phyloP scores from a whole-genome alignment of 2,888 invertebrate species.

The Corythucha ciliata region DNA sequence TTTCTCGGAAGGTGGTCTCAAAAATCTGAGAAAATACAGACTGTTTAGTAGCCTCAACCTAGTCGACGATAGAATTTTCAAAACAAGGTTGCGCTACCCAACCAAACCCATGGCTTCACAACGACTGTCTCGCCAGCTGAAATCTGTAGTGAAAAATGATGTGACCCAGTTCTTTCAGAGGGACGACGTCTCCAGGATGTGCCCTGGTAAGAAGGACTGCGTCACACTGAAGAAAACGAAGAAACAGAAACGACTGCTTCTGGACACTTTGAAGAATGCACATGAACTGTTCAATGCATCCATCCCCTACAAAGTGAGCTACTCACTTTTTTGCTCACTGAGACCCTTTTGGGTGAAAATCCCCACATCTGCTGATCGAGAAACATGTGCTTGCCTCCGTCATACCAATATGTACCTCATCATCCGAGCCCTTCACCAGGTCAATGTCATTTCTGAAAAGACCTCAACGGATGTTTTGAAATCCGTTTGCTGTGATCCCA shows the following conservation, averaged over 20 bases:
- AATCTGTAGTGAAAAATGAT: too few relatives aligned
- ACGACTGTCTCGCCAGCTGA: background rate
- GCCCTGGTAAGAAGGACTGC: constrained; percentile 23
- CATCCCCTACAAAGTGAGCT: constrained; percentile 4
- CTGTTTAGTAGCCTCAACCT: background rate
- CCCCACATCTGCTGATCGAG: background rate
- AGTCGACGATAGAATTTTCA: background rate
- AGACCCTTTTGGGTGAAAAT: constrained; percentile 7
- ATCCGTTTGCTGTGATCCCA: background rate
- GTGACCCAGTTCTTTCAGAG: constrained; percentile 15
- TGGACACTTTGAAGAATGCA: constrained; percentile 1
- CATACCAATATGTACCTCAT: constrained; percentile 2
- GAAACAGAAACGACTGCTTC: constrained; percentile 20
- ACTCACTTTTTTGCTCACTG: constrained; percentile 2
- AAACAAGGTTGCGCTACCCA: background rate
- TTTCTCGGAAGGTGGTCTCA: background rate
- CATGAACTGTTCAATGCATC: background rate
- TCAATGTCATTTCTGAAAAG: background rate
- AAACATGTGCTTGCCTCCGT: background rate
- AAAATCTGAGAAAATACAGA: background rate
- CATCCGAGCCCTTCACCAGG: constrained; percentile 3
- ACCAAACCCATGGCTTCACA: background rate
- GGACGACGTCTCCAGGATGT: constrained; percentile 7
- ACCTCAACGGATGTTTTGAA: background rate
- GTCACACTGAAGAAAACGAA: constrained; percentile 12